Evolutionary conservation across 2,797 vertebrate genomes (phyloP), one percentile per base, ranked within the genome.

Genomic region (Fistularia tabacaria): DNA sequence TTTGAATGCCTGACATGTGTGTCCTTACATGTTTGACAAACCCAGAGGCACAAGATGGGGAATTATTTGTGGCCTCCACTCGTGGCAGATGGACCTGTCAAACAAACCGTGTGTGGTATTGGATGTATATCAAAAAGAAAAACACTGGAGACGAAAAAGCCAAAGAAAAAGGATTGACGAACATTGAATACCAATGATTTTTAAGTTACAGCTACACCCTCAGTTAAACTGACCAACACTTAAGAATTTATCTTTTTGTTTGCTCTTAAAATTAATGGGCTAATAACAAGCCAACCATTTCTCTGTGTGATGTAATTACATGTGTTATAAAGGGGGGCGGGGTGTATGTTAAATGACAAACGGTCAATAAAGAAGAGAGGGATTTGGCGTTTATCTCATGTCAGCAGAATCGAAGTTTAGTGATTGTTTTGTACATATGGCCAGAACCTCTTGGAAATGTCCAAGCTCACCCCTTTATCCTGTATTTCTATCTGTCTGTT

Each of bases 21-120:
- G 64, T 55, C 38, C 56, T 64, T 58, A 61, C 36, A 73, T 53
- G 61, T 65, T 51, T 65, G 46, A 71, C 67, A 38, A 46, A 25
- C 66, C 58, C 54, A 48, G 47, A 76, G 70, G 61, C 62, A 57
- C 3, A 54, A 10, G 13, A 46, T 51, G 66, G 50, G 66, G 62
- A 71, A 62, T 59, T 49, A 53, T 64, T 57, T 64, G 45, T 63
- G 41, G 57, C 39, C 40, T 67, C 58, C 49, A 39, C 51, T 77
- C 3, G 10, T 46, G 47, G 64, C 68, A 62, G 66, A 79, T 60
- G 54, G 37, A 55, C 49, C 62, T 81, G 81, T 87, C 82, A 85
- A 80, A 84, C 82, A 86, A 73, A 82, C 69, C 40, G 77, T 84
- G 79, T 76, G 78, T 64, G 74, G 75, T 54, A 64, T 49, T 42